Base-by-base conservation (phyloP, 2,888 invertebrate species). In the Drosophila lacicola region DNA sequence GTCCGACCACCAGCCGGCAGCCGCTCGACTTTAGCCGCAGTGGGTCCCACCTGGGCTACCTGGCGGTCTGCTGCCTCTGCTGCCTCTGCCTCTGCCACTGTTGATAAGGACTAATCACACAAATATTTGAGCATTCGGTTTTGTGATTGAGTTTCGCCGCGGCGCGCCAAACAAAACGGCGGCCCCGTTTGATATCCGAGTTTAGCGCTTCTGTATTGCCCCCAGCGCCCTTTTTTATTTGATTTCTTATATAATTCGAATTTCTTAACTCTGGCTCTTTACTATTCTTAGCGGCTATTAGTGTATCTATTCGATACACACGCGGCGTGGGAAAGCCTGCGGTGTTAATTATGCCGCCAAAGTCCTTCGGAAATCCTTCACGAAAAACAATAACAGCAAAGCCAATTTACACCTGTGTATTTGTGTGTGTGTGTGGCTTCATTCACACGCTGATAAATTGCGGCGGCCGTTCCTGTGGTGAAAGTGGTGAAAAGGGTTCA, bases 21-120 rank as follows among this genome's bases (percentile, higher is more conserved):
- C 8, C 77, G 88, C 77, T 71, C 86, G 88, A 88, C 80, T 84
- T 88, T 83, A 88, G 81, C 79, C 72, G 67, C 84, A 88, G 86
- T 83, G 66, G 84, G 86, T 86, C 80, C 80, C 14, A 53, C 53
- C 53, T 41, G 53, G 4, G 61, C 68, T 74, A 75, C 66, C 78
- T 78, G 70, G 69, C 58, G 58, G 54, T 42, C 55, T 58, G 49
- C 56, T 39, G 56, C 33, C 42, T 71, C 17, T 17, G 17, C 17
- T 54, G 53, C 49, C 62, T 70, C 74, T 82, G 90, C 63, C 67
- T 51, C 47, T 54, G 51, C 63, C 41, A 54, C 74, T 54, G 74
- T 79, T 84, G 90, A 90, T 89, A 90, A 90, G 89, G 89, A 90
- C 89, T 89, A 89, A 90, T 88, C 89, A 87, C 82, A 90, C 84